Conservation (phyloP, 2,113 vertebrate genomes). For the Emydocephalus ijimae region DNA sequence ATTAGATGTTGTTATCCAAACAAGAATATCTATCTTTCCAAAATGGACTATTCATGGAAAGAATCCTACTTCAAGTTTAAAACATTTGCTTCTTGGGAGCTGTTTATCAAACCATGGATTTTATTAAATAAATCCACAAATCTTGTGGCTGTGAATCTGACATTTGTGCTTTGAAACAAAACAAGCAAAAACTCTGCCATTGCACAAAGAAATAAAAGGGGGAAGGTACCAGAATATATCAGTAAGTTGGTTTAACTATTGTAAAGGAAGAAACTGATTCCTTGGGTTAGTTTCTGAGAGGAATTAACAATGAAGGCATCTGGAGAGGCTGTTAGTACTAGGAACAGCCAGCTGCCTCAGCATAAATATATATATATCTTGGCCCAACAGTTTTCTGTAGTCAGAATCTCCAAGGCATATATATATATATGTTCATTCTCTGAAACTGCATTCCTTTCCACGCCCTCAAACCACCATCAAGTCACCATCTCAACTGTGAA, state of each 20-base stretch:
- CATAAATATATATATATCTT: neutral
- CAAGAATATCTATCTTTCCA: neutral
- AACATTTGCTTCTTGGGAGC: neutral
- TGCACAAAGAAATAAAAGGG: neutral
- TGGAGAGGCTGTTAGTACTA: constrained; percentile 22
- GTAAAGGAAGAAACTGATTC: neutral
- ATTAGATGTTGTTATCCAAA: neutral
- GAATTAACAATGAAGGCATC: constrained; percentile 7
- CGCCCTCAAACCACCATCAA: neutral
- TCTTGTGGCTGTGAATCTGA: neutral
- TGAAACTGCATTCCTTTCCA: neutral
- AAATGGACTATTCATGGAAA: constrained; percentile 3
- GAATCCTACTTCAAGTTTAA: constrained; percentile 1
- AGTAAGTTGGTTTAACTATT: neutral
- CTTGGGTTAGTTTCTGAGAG: accelerated
- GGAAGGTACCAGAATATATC: neutral
- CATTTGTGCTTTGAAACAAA: accelerated
- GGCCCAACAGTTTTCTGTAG: neutral
- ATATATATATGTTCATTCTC: neutral
- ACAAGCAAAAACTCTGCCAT: neutral
- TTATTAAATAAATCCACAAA: neutral
- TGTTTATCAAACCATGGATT: neutral
- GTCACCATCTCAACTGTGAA: neutral
- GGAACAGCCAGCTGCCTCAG: neutral
- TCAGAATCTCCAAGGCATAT: constrained; percentile 5